A percentile compares a stretch with the other conserved stretches of the same genome.
These are phyloP conservation scores for Theocolax elegans DNA, from an alignment of 1,140 invertebrate species.

Conservation along the genomic window DNA sequence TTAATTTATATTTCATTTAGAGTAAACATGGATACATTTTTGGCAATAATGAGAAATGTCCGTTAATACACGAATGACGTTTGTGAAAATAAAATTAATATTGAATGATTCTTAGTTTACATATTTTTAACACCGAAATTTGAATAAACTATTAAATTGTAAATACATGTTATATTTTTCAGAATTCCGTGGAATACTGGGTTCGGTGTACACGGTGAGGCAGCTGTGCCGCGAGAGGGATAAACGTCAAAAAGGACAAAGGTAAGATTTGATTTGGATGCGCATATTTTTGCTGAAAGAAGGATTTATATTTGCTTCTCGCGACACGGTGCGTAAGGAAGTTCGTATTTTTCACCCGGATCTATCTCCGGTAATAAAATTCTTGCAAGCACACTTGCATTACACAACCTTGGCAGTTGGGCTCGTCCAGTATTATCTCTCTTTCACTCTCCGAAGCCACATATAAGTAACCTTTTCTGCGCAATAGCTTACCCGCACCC, in stretches of 20 bases:
- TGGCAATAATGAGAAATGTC: no score
- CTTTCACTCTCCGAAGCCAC: not conserved
- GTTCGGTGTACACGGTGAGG: no score
- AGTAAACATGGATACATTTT: no score
- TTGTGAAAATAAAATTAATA: no score
- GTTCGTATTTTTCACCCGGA: not conserved
- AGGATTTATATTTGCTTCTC: not conserved
- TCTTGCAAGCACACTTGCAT: constrained; percentile 5
- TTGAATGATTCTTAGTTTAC: no score
- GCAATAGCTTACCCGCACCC: constrained; percentile 66
- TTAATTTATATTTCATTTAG: no score
- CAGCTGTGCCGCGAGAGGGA: no score
- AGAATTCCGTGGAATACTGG: not conserved
- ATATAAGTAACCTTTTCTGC: constrained; percentile 60
- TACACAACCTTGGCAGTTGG: not conserved
- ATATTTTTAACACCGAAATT: no score
- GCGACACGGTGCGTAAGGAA: not conserved
- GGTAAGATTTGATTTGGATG: constrained; percentile 27
- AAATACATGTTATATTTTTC: constrained; percentile 8
- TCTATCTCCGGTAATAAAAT: constrained; percentile 21
- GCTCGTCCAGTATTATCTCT: not conserved
- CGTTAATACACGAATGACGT: no score
- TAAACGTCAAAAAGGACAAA: not conserved
- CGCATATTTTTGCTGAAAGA: not conserved
- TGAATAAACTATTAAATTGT: no score